phyloP scores from a whole-genome alignment of 1,140 invertebrate species.

The Lethrus apterus region DNA sequence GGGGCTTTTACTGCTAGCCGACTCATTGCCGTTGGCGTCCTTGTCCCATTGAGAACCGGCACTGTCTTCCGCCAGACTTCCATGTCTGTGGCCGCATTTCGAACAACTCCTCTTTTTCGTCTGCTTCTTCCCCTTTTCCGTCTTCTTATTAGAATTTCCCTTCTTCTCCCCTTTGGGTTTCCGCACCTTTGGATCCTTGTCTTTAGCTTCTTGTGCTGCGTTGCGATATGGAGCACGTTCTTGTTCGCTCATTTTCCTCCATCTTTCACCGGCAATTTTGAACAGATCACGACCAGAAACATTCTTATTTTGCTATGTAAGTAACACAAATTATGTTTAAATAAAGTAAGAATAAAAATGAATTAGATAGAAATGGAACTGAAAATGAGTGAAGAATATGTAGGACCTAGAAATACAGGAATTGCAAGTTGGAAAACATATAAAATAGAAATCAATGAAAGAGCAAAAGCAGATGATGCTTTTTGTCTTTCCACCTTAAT shows the following conservation, averaged over 20 bases:
- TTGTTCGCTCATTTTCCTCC: not conserved
- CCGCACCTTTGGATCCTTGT: not conserved
- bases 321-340: no score
- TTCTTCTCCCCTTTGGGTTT: constrained; percentile 7
- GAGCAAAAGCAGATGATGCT: no score
- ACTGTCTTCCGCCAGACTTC: not conserved
- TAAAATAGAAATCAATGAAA: no score
- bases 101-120: constrained; percentile 9
- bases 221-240: not conserved
- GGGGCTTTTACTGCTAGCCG: not conserved
- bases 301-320: no score
- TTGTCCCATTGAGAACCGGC: constrained; percentile 2
- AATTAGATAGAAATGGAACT: no score
- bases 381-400: no score
- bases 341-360: no score
- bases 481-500: no score
- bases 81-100: constrained; percentile 1
- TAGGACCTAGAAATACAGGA: no score
- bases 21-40: not conserved
- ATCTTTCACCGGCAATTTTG: constrained; percentile 7
- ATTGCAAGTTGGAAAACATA: no score
- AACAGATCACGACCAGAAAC: no score
- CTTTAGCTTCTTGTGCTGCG: not conserved
- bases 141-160: not conserved
- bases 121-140: constrained; percentile 3